Evolutionary conservation across 2,113 vertebrate species (phyloP).

Genomic region (Scalopus aquaticus): DNA sequence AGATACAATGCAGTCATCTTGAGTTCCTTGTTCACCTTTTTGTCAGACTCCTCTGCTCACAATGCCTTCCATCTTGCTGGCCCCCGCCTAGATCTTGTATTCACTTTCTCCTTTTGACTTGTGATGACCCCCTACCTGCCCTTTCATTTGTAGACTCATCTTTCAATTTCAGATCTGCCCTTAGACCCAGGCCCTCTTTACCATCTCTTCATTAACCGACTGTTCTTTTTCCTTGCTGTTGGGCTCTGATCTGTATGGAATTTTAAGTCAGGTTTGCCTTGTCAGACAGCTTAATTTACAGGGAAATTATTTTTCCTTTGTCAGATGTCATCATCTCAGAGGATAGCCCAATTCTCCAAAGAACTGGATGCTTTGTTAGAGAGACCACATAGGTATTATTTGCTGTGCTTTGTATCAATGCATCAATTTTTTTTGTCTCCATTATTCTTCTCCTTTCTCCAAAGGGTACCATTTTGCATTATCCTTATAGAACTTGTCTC

Average conservation of each 20-base stretch:
- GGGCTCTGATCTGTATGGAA: slow-evolving; percentile 16
- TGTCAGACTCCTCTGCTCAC: background rate
- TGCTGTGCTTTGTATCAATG: background rate
- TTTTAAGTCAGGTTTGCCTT: slow-evolving; percentile 17
- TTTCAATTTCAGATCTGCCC: background rate
- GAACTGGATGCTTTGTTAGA: background rate
- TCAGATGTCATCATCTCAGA: background rate
- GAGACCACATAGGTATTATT: background rate
- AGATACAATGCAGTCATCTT: background rate
- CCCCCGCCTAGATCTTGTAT: background rate
- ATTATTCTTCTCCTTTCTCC: background rate
- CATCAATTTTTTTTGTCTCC: background rate
- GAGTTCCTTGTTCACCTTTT: slow-evolving; percentile 14
- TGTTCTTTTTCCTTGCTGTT: background rate
- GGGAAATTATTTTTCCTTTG: background rate
- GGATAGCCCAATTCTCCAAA: background rate
- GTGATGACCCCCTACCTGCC: background rate
- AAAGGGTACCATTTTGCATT: background rate
- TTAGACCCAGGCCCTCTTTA: background rate
- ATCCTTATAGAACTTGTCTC: background rate
- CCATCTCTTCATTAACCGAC: background rate
- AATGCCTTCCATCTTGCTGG: background rate
- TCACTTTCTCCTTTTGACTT: background rate
- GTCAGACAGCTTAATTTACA: background rate
- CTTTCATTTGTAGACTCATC: background rate